These are phyloP conservation scores for Drosophila greeni DNA, from an alignment of 2,888 invertebrate species.

Conservation along the genomic window DNA sequence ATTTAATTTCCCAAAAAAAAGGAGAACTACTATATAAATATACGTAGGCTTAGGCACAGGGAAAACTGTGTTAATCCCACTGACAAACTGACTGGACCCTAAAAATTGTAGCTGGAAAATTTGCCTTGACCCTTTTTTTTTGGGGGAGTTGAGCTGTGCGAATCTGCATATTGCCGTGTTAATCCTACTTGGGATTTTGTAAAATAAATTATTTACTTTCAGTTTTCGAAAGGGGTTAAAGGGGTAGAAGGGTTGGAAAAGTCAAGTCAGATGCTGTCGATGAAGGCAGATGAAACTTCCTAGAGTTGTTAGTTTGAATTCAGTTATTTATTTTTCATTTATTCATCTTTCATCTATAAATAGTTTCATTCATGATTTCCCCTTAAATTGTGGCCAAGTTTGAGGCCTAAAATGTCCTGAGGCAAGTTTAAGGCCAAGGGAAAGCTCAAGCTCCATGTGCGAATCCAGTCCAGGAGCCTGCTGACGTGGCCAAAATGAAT, in stretches of 20 bases:
- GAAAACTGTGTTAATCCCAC: slow-evolving; percentile 64
- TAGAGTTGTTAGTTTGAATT: not conserved
- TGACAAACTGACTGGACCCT: slow-evolving; percentile 64
- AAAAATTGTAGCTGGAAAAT: slow-evolving; percentile 25
- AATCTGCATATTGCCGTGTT: slow-evolving; percentile 73
- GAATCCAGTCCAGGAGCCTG: slow-evolving; percentile 35
- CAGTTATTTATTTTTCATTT: not conserved
- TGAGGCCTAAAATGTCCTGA: slow-evolving; percentile 23
- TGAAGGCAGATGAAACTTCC: not conserved
- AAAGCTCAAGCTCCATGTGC: slow-evolving; percentile 2
- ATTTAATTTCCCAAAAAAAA: slow-evolving; percentile 60
- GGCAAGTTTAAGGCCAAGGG: slow-evolving; percentile 22
- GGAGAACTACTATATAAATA: slow-evolving; percentile 53
- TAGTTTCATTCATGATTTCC: not conserved
- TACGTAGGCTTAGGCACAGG: slow-evolving; percentile 66
- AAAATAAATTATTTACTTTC: slow-evolving; percentile 71
- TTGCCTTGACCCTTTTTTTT: slow-evolving; percentile 38
- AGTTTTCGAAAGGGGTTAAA: not conserved
- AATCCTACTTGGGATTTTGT: slow-evolving; percentile 72
- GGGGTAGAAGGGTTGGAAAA: slow-evolving; percentile 41
- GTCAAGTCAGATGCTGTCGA: slow-evolving; percentile 1
- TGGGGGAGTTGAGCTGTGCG: slow-evolving; percentile 31
- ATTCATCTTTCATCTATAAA: not conserved
- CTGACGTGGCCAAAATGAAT: slow-evolving; percentile 69
- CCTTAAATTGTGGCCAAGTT: not conserved